Conservation (phyloP, 1,140 invertebrate genomes). For the Drosophila nannoptera region DNA sequence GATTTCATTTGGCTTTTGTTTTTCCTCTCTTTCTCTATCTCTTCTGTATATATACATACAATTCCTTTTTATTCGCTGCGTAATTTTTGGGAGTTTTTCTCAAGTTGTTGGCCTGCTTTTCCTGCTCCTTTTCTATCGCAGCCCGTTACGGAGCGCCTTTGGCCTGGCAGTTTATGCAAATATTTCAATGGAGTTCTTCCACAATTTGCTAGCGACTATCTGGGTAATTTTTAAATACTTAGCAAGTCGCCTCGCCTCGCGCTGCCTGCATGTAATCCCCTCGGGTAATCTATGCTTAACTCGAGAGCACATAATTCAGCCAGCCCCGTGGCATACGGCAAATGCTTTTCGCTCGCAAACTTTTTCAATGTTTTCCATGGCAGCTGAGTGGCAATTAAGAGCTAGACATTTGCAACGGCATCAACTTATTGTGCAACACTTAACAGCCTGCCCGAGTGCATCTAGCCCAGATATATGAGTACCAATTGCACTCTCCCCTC, state of each 20-base stretch:
- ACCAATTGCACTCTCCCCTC: neutral
- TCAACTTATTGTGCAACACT: neutral
- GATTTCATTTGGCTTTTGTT: conserved; percentile 37
- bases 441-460: neutral
- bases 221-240: conserved; percentile 63
- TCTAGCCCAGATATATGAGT: no score
- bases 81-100: conserved; percentile 37
- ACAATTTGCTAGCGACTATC: conserved; percentile 18
- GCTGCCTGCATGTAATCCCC: conserved; percentile 42
- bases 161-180: conserved; percentile 58
- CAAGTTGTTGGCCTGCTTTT: conserved; percentile 25
- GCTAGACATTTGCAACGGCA: neutral
- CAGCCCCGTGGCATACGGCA: conserved; percentile 38
- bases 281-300: conserved; percentile 56
- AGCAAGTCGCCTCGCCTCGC: conserved; percentile 33
- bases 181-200: conserved; percentile 42
- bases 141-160: conserved; percentile 16
- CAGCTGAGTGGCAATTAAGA: conserved; percentile 1
- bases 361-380: conserved; percentile 31
- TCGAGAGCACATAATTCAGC: conserved; percentile 54
- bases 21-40: neutral
- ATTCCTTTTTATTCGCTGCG: conserved; percentile 24
- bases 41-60: conserved; percentile 18
- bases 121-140: conserved; percentile 1
- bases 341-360: conserved; percentile 27